Evolutionary conservation across 2,888 invertebrate genomes (phyloP).

Genomic region (Andrena bucephala): DNA sequence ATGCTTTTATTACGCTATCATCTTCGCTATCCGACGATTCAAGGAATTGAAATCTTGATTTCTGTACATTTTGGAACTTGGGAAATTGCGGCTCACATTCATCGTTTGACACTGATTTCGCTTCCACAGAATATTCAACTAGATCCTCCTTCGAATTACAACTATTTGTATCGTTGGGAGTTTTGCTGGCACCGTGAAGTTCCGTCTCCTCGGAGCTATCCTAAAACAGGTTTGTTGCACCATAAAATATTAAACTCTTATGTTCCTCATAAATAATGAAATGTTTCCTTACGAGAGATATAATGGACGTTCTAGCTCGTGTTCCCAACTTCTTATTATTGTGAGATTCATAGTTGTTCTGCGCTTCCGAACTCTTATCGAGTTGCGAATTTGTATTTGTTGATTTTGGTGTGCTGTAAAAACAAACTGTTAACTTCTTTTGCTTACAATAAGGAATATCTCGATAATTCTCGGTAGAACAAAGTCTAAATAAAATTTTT

Average conservation of each 20-base stretch:
- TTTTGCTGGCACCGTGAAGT: background rate
- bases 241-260: background rate
- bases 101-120: constrained; percentile 4
- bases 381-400: background rate
- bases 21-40: constrained; percentile 69
- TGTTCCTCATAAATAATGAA: constrained; percentile 2
- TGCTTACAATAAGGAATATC: background rate
- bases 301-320: constrained; percentile 31
- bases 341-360: background rate
- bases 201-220: constrained; percentile 55
- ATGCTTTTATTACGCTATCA: background rate
- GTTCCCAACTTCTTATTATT: background rate
- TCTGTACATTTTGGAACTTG: background rate
- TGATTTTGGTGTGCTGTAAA: constrained; percentile 40
- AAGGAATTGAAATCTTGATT: constrained; percentile 38
- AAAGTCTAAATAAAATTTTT: background rate
- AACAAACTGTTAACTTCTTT: constrained; percentile 11
- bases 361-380: background rate
- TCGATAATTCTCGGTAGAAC: background rate
- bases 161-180: background rate
- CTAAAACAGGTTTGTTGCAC: constrained; percentile 37
- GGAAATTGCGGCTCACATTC: background rate
- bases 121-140: constrained; percentile 23
- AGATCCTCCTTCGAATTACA: background rate
- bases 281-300: constrained; percentile 59